Percentiles rank a stretch among this genome's conserved stretches.
Conservation (phyloP, 2,113 vertebrate species). For the Orcinus orca region DNA sequence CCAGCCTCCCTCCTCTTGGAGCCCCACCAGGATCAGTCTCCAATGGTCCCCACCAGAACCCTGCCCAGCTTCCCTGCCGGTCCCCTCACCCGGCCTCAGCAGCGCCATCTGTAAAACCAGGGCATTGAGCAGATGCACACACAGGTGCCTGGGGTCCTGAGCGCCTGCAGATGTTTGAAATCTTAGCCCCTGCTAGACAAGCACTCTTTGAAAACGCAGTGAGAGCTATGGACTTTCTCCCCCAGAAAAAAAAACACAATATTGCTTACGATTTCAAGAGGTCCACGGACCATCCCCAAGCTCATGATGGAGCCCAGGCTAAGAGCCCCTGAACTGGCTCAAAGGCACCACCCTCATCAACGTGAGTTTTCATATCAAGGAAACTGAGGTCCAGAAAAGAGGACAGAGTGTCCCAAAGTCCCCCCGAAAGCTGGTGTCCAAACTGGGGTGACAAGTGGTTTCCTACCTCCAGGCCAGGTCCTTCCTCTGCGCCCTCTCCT, state of each 20-base stretch:
- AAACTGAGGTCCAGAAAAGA: background rate
- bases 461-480: background rate
- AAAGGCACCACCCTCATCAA: background rate
- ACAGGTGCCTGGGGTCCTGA: background rate
- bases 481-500: accelerated
- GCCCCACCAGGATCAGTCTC: background rate
- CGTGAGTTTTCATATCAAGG: background rate
- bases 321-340: background rate
- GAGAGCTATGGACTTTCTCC: background rate
- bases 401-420: background rate
- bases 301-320: background rate
- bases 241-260: accelerated
- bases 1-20: background rate
- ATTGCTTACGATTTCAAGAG: background rate
- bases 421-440: background rate
- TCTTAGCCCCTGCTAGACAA: background rate
- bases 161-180: background rate
- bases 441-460: background rate
- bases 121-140: background rate
- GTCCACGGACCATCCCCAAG: background rate
- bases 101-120: background rate
- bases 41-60: background rate
- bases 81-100: background rate
- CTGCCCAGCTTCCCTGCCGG: background rate
- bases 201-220: background rate